Evolutionary conservation across 2,797 vertebrate genomes (phyloP), one percentile per base, ranked within the genome.

Genomic region (Lophius americanus): DNA sequence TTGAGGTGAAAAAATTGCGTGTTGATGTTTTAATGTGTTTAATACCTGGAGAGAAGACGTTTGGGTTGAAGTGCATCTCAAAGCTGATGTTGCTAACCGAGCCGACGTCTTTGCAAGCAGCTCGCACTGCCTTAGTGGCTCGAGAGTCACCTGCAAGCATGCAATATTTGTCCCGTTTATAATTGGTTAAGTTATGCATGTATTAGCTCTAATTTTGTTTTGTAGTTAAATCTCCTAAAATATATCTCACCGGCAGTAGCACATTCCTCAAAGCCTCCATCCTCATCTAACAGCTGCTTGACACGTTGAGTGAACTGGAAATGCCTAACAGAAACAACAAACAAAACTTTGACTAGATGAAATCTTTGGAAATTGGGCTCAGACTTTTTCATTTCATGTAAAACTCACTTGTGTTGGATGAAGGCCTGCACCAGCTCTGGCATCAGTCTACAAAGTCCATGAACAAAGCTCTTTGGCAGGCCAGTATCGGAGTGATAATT

Each of bases 31-130:
- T 64, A 42, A 36, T n/a, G 7, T 66, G 36, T 43, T 14, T 14
- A 2, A 5, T 91, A 95, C 95, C 95, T 92, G 92, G 83, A 39
- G 89, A 92, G 70, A 93, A 93, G 51, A 94, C 42, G 32, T 89
- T 93, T 52, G 94, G 89, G 83, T 94, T 95, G 39, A 96, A 93
- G 39, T 94, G 93, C 90, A 96, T 94, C 82, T 96, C 95, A 81
- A 96, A 96, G 69, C 94, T 92, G 79, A 94, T 91, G 76, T 95
- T 74, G 61, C 92, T 92, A 50, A 95, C 48, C 2, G 95, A 96
- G 60, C 94, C 95, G 38, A 95, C 89, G 1, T 93, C 92, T 81
- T 79, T 90, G 78, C 95, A 95, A 4, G 92, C 93, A 62, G 70
- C 90, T 76, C 85, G 85, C 3, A 95, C 84, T n/a, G 93, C 92